Base-by-base conservation (phyloP, 2,888 invertebrate species). In the Drosophila mimica region DNA sequence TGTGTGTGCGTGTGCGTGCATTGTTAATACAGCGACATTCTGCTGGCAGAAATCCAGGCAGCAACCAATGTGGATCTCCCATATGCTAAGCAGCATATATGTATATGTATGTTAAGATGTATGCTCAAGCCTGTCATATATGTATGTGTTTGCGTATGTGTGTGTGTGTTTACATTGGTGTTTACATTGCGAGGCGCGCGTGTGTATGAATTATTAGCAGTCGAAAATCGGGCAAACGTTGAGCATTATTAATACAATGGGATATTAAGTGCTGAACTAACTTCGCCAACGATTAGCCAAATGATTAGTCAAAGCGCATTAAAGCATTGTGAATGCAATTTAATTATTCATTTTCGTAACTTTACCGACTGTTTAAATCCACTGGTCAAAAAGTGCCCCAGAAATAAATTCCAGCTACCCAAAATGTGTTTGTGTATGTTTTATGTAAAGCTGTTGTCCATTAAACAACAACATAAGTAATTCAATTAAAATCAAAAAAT, bases 181-280 rank as follows among this genome's bases (percentile, higher is more conserved):
- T 56, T 67, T 46, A 25, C 46, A 25, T 25, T 60, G 34, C 51
- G 69, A 38, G 13, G 13, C 38, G 66, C 61, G 72, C 77, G 72
- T 81, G 77, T 70, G 66, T 73, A 77, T 81, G 77, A 74, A 80
- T 77, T 75, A 79, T 79, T 70, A 77, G 67, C 61, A 64, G 48
- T 20, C 5, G 31, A 52, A 52, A 40, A 69, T 56, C 40, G 52
- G 49, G 36, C 57, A 30, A 34, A 40, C 46, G 38, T 28, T 34
- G 46, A 28, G 33, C 54, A 40, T 33, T 54, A 48, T 33, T 54
- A 46, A 38, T 49, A 25, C 31, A 38, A 20, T 36, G 33, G 17
- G 20, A 46, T 60, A 38, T 64, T 52, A 64, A 70, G 31, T 60
- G 53, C 46, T 40, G 52, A 33, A 53, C 48, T 59, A 48, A 59